Percentiles rank a stretch among this genome's conserved stretches.
Evolutionary conservation across 2,797 vertebrate species (phyloP).

Genomic region (Phyllotis vaccarum): DNA sequence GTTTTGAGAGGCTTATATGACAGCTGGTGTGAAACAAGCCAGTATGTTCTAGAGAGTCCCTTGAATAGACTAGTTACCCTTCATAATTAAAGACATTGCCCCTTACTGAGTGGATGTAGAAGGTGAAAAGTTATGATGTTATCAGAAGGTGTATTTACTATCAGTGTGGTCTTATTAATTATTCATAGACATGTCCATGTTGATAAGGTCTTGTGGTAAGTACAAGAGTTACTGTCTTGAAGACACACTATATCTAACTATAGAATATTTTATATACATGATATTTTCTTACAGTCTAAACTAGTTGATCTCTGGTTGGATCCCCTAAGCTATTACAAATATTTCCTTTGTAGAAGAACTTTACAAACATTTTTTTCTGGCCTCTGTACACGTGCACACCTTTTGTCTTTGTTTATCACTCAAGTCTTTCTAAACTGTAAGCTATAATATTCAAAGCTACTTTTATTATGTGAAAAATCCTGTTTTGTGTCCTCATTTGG

Average conservation of each 20-base stretch:
- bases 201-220: conserved; percentile 40
- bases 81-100: conserved; percentile 32
- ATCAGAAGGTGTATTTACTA: conserved; percentile 23
- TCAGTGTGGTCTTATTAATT: conserved; percentile 10
- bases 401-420: conserved; percentile 40
- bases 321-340: background rate
- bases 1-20: conserved; percentile 71
- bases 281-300: conserved; percentile 36
- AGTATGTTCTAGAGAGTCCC: conserved; percentile 9
- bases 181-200: conserved; percentile 24
- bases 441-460: conserved; percentile 18
- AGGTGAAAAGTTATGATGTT: conserved; percentile 39
- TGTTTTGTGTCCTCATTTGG: background rate
- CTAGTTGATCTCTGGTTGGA: background rate
- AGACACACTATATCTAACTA: background rate
- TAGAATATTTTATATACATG: conserved; percentile 20
- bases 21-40: conserved; percentile 71
- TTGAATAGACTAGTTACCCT: background rate
- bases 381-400: background rate
- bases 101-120: background rate
- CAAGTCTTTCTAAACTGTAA: conserved; percentile 10
- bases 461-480: background rate
- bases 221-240: background rate
- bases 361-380: conserved; percentile 42
- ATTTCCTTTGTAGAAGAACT: conserved; percentile 39